Conservation (phyloP, 1,140 invertebrate genomes). For the Cepaea nemoralis region DNA sequence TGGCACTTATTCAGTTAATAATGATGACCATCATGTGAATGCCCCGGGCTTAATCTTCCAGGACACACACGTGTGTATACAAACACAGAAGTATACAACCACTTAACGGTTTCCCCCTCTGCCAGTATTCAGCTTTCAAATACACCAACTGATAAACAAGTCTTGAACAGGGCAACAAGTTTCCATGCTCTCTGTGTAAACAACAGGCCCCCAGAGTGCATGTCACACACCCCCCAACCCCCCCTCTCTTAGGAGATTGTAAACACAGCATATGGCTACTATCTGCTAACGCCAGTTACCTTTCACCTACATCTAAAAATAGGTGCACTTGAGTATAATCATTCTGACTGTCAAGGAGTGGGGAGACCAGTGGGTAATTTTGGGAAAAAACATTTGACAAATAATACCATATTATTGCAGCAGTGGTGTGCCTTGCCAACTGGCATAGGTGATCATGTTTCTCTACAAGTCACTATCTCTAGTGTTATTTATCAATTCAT, state of each 20-base stretch:
- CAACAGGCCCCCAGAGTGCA: background rate
- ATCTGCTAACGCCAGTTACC: background rate
- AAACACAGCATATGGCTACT: slow-evolving; percentile 10
- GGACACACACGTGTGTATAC: no score
- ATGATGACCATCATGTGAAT: no score
- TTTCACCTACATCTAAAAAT: slow-evolving; percentile 16
- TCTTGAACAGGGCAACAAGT: background rate
- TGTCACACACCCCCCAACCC: background rate
- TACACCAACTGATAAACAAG: background rate
- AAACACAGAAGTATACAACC: background rate
- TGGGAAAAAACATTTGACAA: no score
- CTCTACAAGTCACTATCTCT: no score
- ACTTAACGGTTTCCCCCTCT: background rate
- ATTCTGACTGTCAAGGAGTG: background rate
- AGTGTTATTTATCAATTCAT: no score
- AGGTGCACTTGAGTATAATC: background rate
- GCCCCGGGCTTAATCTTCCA: no score
- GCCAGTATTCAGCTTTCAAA: background rate
- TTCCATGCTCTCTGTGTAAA: slow-evolving; percentile 1
- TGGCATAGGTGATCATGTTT: no score
- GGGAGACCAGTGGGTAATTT: no score
- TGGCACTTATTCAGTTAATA: no score
- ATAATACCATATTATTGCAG: no score
- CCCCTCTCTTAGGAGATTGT: background rate
- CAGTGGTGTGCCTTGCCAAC: no score